phyloP scores from a whole-genome alignment of 2,888 invertebrate genomes.

The Acheta domesticus region DNA sequence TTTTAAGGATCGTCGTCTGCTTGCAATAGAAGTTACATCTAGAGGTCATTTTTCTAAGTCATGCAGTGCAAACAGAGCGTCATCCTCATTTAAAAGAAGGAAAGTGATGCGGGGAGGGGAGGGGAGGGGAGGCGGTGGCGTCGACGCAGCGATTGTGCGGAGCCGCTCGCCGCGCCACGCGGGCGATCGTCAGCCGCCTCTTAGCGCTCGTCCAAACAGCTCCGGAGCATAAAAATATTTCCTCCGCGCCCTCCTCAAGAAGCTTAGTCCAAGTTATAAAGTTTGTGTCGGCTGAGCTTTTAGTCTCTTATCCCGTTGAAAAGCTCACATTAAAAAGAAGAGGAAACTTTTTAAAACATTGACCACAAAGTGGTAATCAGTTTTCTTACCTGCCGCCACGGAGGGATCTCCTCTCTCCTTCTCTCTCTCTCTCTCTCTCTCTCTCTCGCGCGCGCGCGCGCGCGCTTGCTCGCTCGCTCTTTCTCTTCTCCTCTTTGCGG shows the following conservation, averaged over 20 bases:
- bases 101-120: too few relatives aligned
- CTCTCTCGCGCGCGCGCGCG: too few relatives aligned
- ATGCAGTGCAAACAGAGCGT: too few relatives aligned
- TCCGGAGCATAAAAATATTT: neutral
- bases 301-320: conserved; percentile 18
- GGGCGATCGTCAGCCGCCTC: too few relatives aligned
- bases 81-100: too few relatives aligned
- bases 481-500: neutral
- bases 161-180: too few relatives aligned
- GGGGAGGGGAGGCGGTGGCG: too few relatives aligned
- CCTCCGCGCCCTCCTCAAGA: neutral
- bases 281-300: conserved; percentile 18
- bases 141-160: too few relatives aligned
- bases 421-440: neutral
- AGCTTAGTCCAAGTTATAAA: conserved; percentile 18
- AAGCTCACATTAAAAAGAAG: conserved; percentile 18
- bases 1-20: too few relatives aligned
- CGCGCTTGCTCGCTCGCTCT: neutral
- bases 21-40: too few relatives aligned
- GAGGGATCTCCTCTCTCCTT: neutral
- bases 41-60: too few relatives aligned
- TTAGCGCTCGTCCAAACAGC: too few relatives aligned
- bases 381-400: neutral
- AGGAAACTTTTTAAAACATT: conserved; percentile 18
- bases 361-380: conserved; percentile 10